Evolutionary conservation across 30 jellyfish, hydroid and myxozoan species (phyloP), one percentile per base, ranked within the genome.

Genomic region (Euphysa ruthae): DNA sequence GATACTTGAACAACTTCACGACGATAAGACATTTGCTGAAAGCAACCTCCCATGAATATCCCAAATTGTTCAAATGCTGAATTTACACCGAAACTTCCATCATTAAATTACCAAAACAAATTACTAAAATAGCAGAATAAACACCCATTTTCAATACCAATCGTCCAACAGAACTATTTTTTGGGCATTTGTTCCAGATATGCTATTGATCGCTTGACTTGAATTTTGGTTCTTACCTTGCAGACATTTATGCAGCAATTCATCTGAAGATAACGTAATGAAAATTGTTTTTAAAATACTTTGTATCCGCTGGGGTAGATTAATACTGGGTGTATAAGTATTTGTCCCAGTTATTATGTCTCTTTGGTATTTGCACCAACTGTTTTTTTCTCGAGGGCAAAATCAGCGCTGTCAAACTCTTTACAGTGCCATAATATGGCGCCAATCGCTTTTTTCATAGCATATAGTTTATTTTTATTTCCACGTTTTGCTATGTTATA

Each of bases 341-440:
- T 18, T 49, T 24, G 61, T 35, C 20, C 56, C 76, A 14, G 58
- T 46, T 15, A 30, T 61, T 32, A 34, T 29, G 55, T 69, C 63
- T 32, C 21, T 18, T 49, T 33, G 21, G 22, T 46, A 46, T 32
- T 44, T 73, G 72, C 82, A 73, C 86, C 82, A 60, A 15, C 68
- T 25, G 19, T 20, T 54, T 20, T 20, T 29, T 15, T 58, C 73
- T 14, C 57, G 20, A 13, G 86, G 86, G 55, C 86, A 73, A 56
- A 58, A 73, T 15, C 69, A 15, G 61, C 43, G 71, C 24, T 57
- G 71, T 42, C 74, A 58, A 58, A 58, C 38, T 42, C 69, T 30
- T 69, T 61, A 44, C 66, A 58, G 44, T 73, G 86, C 64, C 76
- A 73, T 24, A 73, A 35, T 18, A 73, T 30, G 6, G 86, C 86